These are phyloP conservation scores for Phasia obesa DNA, from an alignment of 2,888 invertebrate genomes.

Conservation along the genomic window DNA sequence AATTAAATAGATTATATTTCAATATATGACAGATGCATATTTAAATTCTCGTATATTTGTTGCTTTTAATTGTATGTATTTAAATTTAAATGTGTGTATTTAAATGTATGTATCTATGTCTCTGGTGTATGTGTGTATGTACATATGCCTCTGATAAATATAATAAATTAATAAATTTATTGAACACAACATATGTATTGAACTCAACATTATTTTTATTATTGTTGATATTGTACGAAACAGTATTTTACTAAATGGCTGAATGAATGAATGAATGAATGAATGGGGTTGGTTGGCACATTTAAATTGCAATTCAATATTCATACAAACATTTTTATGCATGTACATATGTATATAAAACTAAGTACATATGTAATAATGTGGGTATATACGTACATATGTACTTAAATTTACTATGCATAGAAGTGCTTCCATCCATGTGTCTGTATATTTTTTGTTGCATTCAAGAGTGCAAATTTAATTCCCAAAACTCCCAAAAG, in stretches of 20 bases:
- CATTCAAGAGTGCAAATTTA: conserved; percentile 77
- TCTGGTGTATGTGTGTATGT: conserved; percentile 3
- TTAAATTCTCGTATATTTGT: conserved; percentile 20
- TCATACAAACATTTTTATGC: conserved; percentile 17
- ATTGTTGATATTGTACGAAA: conserved; percentile 18
- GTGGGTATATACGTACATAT: background rate
- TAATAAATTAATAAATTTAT: conserved; percentile 70
- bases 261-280: conserved; percentile 25
- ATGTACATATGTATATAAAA: background rate
- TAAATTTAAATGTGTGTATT: background rate
- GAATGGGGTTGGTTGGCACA: conserved; percentile 63
- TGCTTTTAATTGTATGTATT: background rate
- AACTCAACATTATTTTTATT: conserved; percentile 49
- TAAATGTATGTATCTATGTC: background rate
- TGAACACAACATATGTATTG: conserved; percentile 66
- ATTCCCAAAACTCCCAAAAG: conserved; percentile 78
- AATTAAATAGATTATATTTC: conserved; percentile 5
- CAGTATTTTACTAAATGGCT: conserved; percentile 39
- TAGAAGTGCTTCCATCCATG: background rate
- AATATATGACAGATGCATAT: conserved; percentile 52
- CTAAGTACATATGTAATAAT: background rate
- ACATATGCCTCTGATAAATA: conserved; percentile 50
- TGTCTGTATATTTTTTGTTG: too few species aligned
- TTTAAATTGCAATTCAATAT: conserved; percentile 80
- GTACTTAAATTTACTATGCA: background rate